Conservation (phyloP, 1,140 invertebrate genomes). For the Diorhabda sublineata region DNA sequence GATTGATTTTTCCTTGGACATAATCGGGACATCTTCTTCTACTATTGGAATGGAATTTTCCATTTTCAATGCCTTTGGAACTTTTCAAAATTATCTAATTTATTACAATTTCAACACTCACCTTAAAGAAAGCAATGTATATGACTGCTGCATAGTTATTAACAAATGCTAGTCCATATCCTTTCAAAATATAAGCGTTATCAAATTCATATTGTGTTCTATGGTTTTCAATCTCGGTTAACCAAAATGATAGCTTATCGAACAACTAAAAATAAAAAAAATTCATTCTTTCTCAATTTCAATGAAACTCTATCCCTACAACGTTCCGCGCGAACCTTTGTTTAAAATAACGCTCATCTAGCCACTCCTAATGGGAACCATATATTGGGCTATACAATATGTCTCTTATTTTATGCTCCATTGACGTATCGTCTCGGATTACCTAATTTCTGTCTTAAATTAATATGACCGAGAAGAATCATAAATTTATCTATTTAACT, state of each 20-base stretch:
- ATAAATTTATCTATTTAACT: too few species aligned
- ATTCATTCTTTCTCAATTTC: neutral
- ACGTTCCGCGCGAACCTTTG: neutral
- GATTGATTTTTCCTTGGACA: neutral
- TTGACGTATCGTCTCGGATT: too few species aligned
- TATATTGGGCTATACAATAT: neutral
- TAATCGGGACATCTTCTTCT: neutral
- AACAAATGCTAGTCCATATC: constrained; percentile 94
- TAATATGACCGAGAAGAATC: too few species aligned
- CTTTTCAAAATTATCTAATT: neutral
- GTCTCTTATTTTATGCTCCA: too few species aligned
- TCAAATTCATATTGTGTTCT: constrained; percentile 95
- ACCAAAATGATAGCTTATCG: constrained; percentile 76
- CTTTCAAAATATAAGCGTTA: constrained; percentile 91
- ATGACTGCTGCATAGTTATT: constrained; percentile 98
- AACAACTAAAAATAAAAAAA: constrained; percentile 63
- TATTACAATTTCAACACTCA: constrained; percentile 10
- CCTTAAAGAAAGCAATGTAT: constrained; percentile 97
- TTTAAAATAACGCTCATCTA: neutral
- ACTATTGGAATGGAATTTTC: too few species aligned
- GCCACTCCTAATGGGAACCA: neutral
- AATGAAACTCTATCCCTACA: neutral
- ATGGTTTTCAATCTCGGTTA: constrained; percentile 90
- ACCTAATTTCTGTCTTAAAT: too few species aligned
- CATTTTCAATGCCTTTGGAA: neutral